A percentile compares a stretch with the other conserved stretches of the same genome.
phyloP scores from a whole-genome alignment of 2,113 vertebrate species.

The Campylorhamphus procurvoides region DNA sequence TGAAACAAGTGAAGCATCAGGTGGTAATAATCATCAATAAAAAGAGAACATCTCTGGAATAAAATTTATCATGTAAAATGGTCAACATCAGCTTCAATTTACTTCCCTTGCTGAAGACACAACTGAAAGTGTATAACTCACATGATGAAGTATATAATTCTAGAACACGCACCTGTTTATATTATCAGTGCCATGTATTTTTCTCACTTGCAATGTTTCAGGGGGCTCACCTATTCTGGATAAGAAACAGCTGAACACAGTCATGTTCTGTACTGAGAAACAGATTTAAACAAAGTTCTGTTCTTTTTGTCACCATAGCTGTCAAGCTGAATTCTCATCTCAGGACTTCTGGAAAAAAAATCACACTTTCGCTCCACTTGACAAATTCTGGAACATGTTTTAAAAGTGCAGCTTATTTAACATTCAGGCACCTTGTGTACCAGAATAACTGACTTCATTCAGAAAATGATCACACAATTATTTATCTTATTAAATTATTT shows the following conservation, averaged over 20 bases:
- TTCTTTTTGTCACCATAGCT: background rate
- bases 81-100: background rate
- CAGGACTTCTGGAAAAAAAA: background rate
- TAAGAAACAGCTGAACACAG: background rate
- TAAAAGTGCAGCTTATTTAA: background rate
- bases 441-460: background rate
- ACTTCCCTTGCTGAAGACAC: background rate
- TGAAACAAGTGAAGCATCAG: background rate
- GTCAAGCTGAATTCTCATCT: background rate
- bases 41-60: background rate
- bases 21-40: background rate
- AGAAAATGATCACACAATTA: background rate
- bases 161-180: background rate
- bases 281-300: background rate
- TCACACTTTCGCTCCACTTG: background rate
- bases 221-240: background rate
- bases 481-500: background rate
- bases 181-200: background rate
- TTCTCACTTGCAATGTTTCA: background rate
- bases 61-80: background rate
- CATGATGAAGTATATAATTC: background rate
- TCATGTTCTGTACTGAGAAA: background rate
- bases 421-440: rapidly evolving
- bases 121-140: background rate
- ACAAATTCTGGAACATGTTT: background rate